Evolutionary conservation across 2,113 vertebrate species (phyloP), one percentile per base, ranked within the genome.

Genomic region (Crocuta crocuta): DNA sequence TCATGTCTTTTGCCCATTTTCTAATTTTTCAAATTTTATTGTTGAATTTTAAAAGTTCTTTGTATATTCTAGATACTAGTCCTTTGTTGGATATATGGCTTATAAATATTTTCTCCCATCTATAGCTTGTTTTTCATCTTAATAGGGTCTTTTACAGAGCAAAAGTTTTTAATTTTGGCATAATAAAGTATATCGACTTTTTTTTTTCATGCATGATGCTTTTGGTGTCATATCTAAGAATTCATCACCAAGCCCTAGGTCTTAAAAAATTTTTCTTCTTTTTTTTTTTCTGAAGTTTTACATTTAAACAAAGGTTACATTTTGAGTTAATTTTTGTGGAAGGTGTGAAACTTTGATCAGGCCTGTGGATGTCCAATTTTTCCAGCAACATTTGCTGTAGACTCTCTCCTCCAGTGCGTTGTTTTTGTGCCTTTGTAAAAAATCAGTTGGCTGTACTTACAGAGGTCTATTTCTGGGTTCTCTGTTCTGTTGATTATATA

Each of bases 291-390:
- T 71, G 10, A 58, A 83, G 24, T 79, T 93, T 79, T 84, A 84
- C 23, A 68, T 71, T 93, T 79, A 89, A 78, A 33, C 88, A 16
- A 26, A 23, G 58, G 90, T 66, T 74, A 55, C 17, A 66, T 58
- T 96, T 74, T 74, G 55, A 82, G 35, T 92, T 88, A 73, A 17
- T 93, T 88, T 91, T 80, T 93, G 13, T 66, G 45, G 31, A 55
- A 66, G 35, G 39, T 48, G 4, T 80, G 74, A 87, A 11, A 68
- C 70, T 95, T 66, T 48, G 16, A 61, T 68, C 70, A 82, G 8
- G 39, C 63, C 45, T 23, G 17, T 35, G 19, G 19, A 31, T 68
- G 16, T 55, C 76, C 24, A 80, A 1, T 43, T 68, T 3, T 35
- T 84, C 39, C 33, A 26, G 33, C 12, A 68, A 33, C 10, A 2